Conservation (phyloP, 1,140 invertebrate species). For the Trichonephila clavipes region DNA sequence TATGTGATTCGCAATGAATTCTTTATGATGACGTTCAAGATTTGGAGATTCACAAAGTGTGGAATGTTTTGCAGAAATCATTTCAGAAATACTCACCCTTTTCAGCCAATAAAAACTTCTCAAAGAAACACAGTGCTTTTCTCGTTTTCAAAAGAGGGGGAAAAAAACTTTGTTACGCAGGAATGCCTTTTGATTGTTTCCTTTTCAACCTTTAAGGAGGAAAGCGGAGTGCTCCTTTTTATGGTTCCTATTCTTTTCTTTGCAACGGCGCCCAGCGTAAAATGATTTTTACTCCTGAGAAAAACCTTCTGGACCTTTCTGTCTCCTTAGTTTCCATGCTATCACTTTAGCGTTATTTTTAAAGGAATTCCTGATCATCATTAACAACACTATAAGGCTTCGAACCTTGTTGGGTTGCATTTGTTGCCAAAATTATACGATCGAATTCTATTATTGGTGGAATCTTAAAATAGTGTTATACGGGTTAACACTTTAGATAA, state of each 20-base stretch:
- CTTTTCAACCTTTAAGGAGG: constrained; percentile 9
- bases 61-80: constrained; percentile 14
- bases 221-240: constrained; percentile 51
- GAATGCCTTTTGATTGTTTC: constrained; percentile 50
- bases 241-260: constrained; percentile 39
- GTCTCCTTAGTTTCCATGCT: not conserved
- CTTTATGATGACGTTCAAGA: constrained; percentile 24
- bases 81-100: constrained; percentile 41
- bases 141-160: constrained; percentile 20
- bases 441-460: no score
- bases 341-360: constrained; percentile 35
- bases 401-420: not conserved
- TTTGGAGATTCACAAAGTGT: constrained; percentile 17
- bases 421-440: not conserved
- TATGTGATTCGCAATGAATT: constrained; percentile 12
- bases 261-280: constrained; percentile 54
- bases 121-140: constrained; percentile 56
- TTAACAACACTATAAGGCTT: constrained; percentile 6
- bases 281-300: constrained; percentile 64
- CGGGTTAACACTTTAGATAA: no score
- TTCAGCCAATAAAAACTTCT: constrained; percentile 36
- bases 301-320: constrained; percentile 37
- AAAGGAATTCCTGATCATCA: constrained; percentile 14
- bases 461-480: no score
- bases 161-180: constrained; percentile 25